Percentiles rank a stretch among this genome's conserved stretches.
Conservation (phyloP, 2,888 invertebrate genomes). For the Lysandra bellargus region DNA sequence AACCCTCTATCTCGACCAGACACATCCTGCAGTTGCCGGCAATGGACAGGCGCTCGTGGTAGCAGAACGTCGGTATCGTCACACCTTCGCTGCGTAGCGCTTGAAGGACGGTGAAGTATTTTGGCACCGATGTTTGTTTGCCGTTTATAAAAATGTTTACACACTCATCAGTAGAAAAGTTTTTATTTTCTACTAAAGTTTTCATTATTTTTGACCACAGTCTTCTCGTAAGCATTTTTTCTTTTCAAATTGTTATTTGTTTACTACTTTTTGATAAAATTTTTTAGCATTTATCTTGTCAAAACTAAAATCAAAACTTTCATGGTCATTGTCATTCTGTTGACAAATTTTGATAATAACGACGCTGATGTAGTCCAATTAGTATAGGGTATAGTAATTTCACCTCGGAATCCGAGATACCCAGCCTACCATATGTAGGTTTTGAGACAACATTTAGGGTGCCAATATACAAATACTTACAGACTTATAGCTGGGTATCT, state of each 20-base stretch:
- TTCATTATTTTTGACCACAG: background rate
- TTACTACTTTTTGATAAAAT: too few species aligned
- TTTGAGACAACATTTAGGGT: too few species aligned
- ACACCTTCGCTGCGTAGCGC: constrained; percentile 55
- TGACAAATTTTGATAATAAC: background rate
- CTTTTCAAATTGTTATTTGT: background rate
- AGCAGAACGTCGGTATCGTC: constrained; percentile 95
- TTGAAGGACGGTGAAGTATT: constrained; percentile 96
- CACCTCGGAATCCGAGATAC: too few species aligned
- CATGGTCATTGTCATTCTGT: background rate
- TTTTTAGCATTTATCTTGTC: too few species aligned
- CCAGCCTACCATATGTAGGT: too few species aligned
- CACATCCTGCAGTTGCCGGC: constrained; percentile 99
- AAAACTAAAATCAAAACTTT: too few species aligned
- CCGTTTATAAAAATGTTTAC: constrained; percentile 96
- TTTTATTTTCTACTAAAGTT: background rate
- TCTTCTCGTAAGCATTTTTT: constrained; percentile 19
- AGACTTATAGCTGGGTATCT: too few species aligned
- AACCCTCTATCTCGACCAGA: constrained; percentile 97
- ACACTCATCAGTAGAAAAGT: background rate
- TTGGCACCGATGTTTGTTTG: constrained; percentile 92
- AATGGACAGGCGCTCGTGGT: constrained; percentile 97
- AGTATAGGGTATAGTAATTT: too few species aligned
- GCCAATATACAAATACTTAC: too few species aligned
- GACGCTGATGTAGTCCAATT: too few species aligned